Evolutionary conservation across 1,140 invertebrate genomes (phyloP), one percentile per base, ranked within the genome.

Genomic region (Maconellicoccus hirsutus): DNA sequence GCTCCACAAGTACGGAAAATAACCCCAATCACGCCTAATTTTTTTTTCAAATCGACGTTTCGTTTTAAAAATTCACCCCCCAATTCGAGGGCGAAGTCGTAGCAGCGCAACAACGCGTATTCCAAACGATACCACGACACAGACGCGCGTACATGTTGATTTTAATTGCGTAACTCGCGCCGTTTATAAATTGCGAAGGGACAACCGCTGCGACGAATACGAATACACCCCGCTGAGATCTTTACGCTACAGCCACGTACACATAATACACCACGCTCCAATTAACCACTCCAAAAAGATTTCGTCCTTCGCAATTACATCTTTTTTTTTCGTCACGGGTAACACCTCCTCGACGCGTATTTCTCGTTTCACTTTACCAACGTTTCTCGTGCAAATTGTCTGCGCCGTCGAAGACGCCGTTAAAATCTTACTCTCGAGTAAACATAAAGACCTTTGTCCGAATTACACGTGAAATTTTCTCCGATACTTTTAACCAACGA

Each of bases 341-440:
- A 33, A 33, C 29, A 33, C 29, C 22, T 26, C 21, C 22, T 66
- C 8, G 61, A 23, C 25, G 16, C 61, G 16, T 23, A 66, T 23
- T 23, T 8, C 22, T 66, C 25, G 1, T 66, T 52, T 14, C 14
- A 38, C n/a, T n/a, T n/a, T n/a, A n/a, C n/a, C n/a, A n/a, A n/a
- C n/a, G n/a, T n/a, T n/a, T 33, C 12, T 33, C n/a, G n/a, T 52
- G 16, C 2, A 52, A 52, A 8, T 8, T 16, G 10, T 52, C 16
- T 52, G 12, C n/a, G n/a, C 6, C n/a, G 12, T 52, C 3, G 16
- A 52, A 52, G 42, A 66, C 7, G 16, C 61, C 22, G 21, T 66
- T 66, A 66, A 66, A 66, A 66, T 66, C 19, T 66, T 66, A 25
- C 61, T 66, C 61, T 66, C 25, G 61, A 66, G 25, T 66, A 26